phyloP scores from a whole-genome alignment of 2,113 vertebrate genomes.

The Pollachius pollachius region DNA sequence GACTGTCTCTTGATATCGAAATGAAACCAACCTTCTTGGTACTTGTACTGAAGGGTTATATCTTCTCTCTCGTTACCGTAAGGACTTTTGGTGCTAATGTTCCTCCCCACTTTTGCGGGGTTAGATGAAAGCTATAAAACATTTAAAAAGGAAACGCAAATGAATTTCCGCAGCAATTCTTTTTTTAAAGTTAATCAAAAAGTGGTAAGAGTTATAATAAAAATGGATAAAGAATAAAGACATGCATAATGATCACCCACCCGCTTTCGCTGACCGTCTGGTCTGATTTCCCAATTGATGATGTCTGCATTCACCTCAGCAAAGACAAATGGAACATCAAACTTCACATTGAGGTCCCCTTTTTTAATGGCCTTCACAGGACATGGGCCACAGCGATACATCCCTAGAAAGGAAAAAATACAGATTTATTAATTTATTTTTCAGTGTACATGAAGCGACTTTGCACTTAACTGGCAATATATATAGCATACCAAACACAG shows the following conservation, averaged over 20 bases:
- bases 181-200: constrained; percentile 7
- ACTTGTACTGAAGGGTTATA: constrained; percentile 75
- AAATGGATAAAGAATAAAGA: background rate
- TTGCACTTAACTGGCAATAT: too few relatives aligned
- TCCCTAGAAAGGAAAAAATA: constrained; percentile 45
- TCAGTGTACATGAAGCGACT: too few relatives aligned
- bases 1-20: background rate
- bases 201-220: background rate
- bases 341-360: constrained; percentile 70
- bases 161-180: background rate
- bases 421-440: too few relatives aligned
- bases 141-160: too few relatives aligned
- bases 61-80: constrained; percentile 69
- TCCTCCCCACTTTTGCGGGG: constrained; percentile 58
- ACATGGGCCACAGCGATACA: constrained; percentile 77
- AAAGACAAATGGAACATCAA: constrained; percentile 73
- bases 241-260: background rate
- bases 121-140: constrained; percentile 37
- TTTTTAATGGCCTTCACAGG: constrained; percentile 73
- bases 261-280: constrained; percentile 47
- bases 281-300: constrained; percentile 59
- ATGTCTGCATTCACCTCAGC: constrained; percentile 80
- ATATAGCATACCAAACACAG: too few relatives aligned
- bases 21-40: constrained; percentile 70
- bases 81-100: constrained; percentile 79